Evolutionary conservation across 2,888 invertebrate genomes (phyloP), one percentile per base, ranked within the genome.

Genomic region (Pyralis farinalis): DNA sequence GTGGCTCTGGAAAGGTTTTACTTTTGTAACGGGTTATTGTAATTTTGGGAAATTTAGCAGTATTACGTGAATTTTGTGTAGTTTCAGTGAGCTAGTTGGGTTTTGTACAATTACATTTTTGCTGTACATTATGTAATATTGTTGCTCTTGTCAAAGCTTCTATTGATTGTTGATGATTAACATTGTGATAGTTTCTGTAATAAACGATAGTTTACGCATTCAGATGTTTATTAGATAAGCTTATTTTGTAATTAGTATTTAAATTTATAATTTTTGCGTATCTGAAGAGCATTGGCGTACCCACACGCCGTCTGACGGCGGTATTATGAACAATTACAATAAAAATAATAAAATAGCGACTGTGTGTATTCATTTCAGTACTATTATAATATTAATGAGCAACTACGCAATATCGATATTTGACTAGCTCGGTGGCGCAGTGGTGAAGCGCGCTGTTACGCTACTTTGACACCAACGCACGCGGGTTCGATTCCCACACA

Each of bases 251-350:
- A 52, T 57, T 57, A 45, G 51, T 44, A 47, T 58, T 63, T 52
- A 53, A 51, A 53, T 59, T 62, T 63, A 53, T 63, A 55, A 58
- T 66, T 72, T 75, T 64, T 57, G 60, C 61, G 56, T 61, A 63
- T 55, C 48, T 49, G 48, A 65, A 64, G 76, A 71, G 74, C 70
- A 66, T 64, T 56, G 70, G 64, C 68, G 74, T 63, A 52, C 50
- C 51, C 59, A 48, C 51, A 57, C 63, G 72, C 68, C 63, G 62
- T 59, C 59, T 63, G 74, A 69, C 74, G 76, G 70, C 74, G 79
- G 75, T 81, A 85, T 83, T 86, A 84, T 83, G 86, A 83, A 79
- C 83, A 84, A 86, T 82, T 83, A 87, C 84, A 87, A 86, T 87
- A 87, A 88, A 87, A 87, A 85, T 77, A 64, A 83, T 83, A 84